Evolutionary conservation across 2,797 vertebrate species (phyloP).

Genomic region (Gymnocypris eckloni): DNA sequence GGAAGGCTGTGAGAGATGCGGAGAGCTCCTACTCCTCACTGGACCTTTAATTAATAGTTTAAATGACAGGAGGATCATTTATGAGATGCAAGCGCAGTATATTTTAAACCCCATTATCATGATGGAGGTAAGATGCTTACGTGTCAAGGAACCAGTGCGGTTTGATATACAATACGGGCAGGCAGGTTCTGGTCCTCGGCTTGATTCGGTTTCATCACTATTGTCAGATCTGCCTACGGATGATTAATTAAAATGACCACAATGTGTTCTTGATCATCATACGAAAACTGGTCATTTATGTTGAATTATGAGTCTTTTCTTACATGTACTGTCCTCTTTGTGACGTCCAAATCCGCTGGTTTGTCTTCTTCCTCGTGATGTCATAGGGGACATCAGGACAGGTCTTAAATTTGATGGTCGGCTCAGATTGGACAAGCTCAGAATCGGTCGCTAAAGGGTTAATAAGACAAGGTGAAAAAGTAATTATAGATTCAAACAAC

Average conservation of each 20-base stretch:
- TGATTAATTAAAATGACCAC: background rate
- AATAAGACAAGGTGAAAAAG: background rate
- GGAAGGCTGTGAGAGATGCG: background rate
- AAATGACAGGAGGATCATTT: conserved; percentile 11
- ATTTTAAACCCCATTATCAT: background rate
- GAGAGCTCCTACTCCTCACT: conserved; percentile 43
- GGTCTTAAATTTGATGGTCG: conserved; percentile 61
- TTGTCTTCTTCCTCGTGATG: conserved; percentile 3
- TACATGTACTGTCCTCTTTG: conserved; percentile 72
- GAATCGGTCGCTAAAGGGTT: conserved; percentile 56
- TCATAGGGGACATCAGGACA: conserved; percentile 43
- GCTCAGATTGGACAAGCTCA: conserved; percentile 31
- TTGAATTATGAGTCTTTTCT: conserved; percentile 39
- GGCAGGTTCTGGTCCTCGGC: background rate
- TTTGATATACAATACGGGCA: conserved; percentile 39
- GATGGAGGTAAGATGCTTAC: conserved; percentile 31
- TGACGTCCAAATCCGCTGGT: conserved; percentile 30
- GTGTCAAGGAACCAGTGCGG: background rate
- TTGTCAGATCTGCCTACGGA: conserved; percentile 52
- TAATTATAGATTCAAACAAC: background rate
- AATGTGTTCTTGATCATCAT: background rate
- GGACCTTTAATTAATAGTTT: conserved; percentile 32
- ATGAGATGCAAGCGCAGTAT: background rate
- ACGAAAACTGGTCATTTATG: background rate
- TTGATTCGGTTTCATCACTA: conserved; percentile 55